Conservation (phyloP, 35 echinoderm and acorn worm genomes). For the Stichopus chloronotus region DNA sequence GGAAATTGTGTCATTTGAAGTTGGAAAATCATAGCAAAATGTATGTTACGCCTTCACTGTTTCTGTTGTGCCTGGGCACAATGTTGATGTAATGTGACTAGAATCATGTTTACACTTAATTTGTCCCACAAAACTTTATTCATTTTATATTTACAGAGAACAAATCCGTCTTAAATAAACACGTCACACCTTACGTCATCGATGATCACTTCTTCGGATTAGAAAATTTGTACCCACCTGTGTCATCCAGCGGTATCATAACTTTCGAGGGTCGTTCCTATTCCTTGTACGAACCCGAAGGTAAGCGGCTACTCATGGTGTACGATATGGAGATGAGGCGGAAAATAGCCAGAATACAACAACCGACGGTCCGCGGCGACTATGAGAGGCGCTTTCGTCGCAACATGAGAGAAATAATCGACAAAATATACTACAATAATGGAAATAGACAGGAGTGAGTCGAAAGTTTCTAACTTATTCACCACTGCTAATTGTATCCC, state of each 20-base stretch:
- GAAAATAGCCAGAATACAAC: constrained; percentile 28
- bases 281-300: constrained; percentile 20
- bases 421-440: constrained; percentile 13
- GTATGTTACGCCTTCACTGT: too few species aligned
- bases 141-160: neutral
- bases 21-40: too few species aligned
- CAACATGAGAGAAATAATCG: constrained; percentile 35
- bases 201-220: neutral
- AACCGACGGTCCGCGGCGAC: neutral
- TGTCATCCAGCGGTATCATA: constrained; percentile 21
- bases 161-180: neutral
- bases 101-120: too few species aligned
- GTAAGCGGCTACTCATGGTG: constrained; percentile 33
- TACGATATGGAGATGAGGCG: constrained; percentile 56
- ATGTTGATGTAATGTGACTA: too few species aligned
- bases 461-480: too few species aligned
- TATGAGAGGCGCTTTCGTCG: constrained; percentile 35
- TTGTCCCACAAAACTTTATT: too few species aligned
- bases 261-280: constrained; percentile 36
- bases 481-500: too few species aligned
- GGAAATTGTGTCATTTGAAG: too few species aligned
- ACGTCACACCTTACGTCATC: neutral
- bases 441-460: neutral
- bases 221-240: constrained; percentile 3
- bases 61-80: too few species aligned